phyloP scores from a whole-genome alignment of 2,113 vertebrate species.

The Heterotis niloticus region DNA sequence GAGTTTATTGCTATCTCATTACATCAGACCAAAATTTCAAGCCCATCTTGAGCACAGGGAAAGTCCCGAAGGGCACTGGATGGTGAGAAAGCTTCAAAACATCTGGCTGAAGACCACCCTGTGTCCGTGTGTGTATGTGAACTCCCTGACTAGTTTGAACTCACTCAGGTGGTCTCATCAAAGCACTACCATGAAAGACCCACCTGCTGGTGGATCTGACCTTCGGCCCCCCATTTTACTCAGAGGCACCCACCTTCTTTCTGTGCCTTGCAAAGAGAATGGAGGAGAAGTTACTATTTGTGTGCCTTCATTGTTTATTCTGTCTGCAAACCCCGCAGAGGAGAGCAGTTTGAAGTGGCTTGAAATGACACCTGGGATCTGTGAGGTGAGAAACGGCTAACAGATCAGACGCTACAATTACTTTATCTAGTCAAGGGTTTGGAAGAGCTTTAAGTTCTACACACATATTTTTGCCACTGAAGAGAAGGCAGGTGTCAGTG shows the following conservation, averaged over 20 bases:
- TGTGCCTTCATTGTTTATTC: conserved; percentile 3
- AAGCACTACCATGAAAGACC: conserved; percentile 54
- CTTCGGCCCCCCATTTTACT: conserved; percentile 14
- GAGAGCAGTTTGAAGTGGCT: neutral
- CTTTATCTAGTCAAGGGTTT: neutral
- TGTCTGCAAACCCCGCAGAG: neutral
- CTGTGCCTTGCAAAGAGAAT: conserved; percentile 19
- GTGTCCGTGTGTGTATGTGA: conserved; percentile 37
- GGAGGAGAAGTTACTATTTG: neutral
- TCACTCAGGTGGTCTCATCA: conserved; percentile 33
- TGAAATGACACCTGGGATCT: neutral
- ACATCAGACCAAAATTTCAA: neutral
- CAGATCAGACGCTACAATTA: neutral
- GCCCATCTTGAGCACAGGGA: neutral
- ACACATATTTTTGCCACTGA: neutral
- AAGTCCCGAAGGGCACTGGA: neutral
- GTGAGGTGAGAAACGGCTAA: neutral
- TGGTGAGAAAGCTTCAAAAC: conserved; percentile 60
- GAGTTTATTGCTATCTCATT: neutral
- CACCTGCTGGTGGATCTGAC: conserved; percentile 32
- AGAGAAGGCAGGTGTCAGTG: too few relatives aligned
- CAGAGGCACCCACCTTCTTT: neutral
- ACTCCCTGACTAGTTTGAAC: conserved; percentile 53
- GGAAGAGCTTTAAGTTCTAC: neutral
- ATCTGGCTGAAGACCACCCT: conserved; percentile 57